Evolutionary conservation across 2,797 vertebrate genomes (phyloP).

Genomic region (Pristis pectinata): DNA sequence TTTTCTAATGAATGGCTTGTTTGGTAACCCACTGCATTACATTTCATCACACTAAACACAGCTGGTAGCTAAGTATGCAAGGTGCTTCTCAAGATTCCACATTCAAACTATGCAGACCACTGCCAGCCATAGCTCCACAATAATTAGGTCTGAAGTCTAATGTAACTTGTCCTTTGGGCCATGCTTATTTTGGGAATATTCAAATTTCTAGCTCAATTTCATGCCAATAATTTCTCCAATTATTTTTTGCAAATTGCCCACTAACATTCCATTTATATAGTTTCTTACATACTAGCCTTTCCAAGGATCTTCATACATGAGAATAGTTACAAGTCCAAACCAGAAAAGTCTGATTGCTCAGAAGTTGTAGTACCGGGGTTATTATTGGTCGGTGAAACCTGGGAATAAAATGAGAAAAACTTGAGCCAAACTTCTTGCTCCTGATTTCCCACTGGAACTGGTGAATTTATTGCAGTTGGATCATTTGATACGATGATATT

Average conservation of each 20-base stretch:
- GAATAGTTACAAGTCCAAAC: background rate
- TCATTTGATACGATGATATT: background rate
- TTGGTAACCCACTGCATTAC: background rate
- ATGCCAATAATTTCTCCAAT: background rate
- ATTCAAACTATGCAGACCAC: background rate
- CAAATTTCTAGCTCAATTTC: background rate
- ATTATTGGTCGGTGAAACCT: background rate
- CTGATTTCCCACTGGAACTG: background rate
- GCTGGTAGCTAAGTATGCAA: background rate
- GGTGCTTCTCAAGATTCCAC: background rate
- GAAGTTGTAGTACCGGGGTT: background rate
- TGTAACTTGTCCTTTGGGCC: too few relatives aligned
- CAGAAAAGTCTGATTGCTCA: background rate
- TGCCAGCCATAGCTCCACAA: background rate
- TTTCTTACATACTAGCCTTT: background rate
- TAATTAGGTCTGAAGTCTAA: background rate
- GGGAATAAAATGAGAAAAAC: background rate
- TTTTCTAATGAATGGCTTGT: background rate
- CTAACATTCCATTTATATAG: background rate
- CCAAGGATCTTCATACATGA: background rate
- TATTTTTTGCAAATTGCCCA: background rate
- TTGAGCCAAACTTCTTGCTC: background rate
- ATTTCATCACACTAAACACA: background rate
- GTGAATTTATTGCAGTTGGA: background rate
- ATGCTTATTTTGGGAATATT: background rate